Evolutionary conservation across 2,888 invertebrate species (phyloP).

Genomic region (Hipparchia semele): DNA sequence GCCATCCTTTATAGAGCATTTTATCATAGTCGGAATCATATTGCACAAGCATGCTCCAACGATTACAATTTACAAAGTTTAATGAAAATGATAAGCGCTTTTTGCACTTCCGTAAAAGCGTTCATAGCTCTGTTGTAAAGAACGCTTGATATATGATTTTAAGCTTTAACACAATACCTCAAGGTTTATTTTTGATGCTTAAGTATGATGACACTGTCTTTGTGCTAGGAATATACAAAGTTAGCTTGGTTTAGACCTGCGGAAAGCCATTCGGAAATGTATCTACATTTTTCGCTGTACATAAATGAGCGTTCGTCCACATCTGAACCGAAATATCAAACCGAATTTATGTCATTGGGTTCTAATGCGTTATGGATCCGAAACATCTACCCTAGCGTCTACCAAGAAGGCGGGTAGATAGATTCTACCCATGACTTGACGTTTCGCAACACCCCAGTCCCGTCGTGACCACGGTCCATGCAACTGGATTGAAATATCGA

Average conservation of each 20-base stretch:
- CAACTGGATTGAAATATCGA: no score
- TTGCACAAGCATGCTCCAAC: neutral
- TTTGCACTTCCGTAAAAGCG: constrained; percentile 14
- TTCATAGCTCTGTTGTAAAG: neutral
- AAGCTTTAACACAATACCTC: neutral
- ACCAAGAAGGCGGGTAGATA: no score
- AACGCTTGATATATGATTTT: neutral
- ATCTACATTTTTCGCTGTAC: neutral
- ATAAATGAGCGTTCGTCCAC: no score
- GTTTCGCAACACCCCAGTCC: no score
- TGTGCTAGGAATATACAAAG: neutral
- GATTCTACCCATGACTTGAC: no score
- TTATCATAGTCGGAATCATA: neutral
- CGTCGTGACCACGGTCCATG: no score
- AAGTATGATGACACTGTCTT: neutral
- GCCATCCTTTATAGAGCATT: neutral
- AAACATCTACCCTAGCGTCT: no score
- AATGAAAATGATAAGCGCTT: constrained; percentile 14
- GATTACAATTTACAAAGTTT: constrained; percentile 8
- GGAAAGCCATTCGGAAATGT: neutral
- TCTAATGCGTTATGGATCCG: no score
- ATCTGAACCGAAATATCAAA: no score
- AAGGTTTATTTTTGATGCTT: neutral
- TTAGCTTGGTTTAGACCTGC: neutral
- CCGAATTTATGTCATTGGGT: no score